Percentiles rank a stretch among this genome's conserved stretches.
phyloP scores from a whole-genome alignment of 2,888 invertebrate genomes.

The Mythimna albipuncta region DNA sequence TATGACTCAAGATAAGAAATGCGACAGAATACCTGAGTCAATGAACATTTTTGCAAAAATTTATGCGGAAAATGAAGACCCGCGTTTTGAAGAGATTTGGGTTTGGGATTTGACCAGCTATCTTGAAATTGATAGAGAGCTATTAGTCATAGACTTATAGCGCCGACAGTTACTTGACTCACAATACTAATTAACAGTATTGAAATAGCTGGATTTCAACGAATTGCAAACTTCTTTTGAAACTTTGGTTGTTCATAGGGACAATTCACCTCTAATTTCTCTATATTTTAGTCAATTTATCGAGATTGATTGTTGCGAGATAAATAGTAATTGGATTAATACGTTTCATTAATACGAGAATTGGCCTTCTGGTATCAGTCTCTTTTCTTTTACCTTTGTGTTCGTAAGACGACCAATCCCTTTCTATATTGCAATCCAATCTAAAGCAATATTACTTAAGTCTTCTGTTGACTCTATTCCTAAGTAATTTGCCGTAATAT shows the following conservation, averaged over 20 bases:
- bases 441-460: conserved; percentile 49
- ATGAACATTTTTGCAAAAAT: conserved; percentile 2
- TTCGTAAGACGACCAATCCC: conserved; percentile 29
- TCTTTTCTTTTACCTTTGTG: conserved; percentile 10
- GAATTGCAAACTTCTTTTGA: background rate
- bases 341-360: too few species aligned
- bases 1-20: conserved; percentile 45
- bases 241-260: background rate
- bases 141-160: background rate
- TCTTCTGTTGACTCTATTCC: conserved; percentile 38
- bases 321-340: too few species aligned
- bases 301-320: too few species aligned
- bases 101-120: background rate
- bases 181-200: background rate
- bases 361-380: background rate
- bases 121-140: too few species aligned
- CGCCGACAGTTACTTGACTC: background rate
- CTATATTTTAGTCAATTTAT: too few species aligned
- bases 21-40: conserved; percentile 27
- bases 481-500: conserved; percentile 40
- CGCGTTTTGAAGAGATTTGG: background rate
- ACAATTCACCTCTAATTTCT: too few species aligned
- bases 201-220: background rate
- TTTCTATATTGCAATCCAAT: conserved; percentile 48
- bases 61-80: background rate